phyloP scores from a whole-genome alignment of 2,888 invertebrate genomes.

The Hirtodrosophila trivittata region DNA sequence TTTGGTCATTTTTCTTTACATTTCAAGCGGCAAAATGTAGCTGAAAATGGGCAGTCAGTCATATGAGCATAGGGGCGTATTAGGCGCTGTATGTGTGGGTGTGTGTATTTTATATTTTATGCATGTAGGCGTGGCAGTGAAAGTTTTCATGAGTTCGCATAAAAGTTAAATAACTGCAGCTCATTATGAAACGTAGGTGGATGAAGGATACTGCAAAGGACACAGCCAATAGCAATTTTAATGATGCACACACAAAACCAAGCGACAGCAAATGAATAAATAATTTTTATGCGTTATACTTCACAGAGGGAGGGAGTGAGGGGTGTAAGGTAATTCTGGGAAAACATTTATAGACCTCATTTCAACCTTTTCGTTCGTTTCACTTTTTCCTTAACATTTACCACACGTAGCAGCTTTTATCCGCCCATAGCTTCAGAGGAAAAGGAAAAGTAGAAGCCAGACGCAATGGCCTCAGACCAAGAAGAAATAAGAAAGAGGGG shows the following conservation, averaged over 20 bases:
- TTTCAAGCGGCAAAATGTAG: conserved; percentile 26
- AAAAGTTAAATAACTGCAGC: conserved; percentile 43
- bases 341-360: conserved; percentile 49
- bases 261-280: conserved; percentile 76
- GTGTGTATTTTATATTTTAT: background rate
- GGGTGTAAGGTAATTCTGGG: background rate
- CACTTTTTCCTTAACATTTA: conserved; percentile 55
- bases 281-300: conserved; percentile 70
- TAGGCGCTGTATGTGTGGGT: too few species aligned
- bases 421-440: conserved; percentile 61
- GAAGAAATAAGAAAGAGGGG: background rate
- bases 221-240: conserved; percentile 53
- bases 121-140: conserved; percentile 19
- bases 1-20: conserved; percentile 33
- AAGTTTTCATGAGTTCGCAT: conserved; percentile 25
- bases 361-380: conserved; percentile 33
- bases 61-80: conserved; percentile 19
- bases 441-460: conserved; percentile 23
- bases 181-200: conserved; percentile 50
- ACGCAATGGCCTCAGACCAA: too few species aligned
- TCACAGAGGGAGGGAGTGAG: conserved; percentile 7
- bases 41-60: conserved; percentile 27
- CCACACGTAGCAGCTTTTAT: conserved; percentile 76
- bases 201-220: conserved; percentile 7
- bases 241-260: conserved; percentile 61